Evolutionary conservation across 2,113 vertebrate genomes (phyloP).

Genomic region (Seriola aureovittata): DNA sequence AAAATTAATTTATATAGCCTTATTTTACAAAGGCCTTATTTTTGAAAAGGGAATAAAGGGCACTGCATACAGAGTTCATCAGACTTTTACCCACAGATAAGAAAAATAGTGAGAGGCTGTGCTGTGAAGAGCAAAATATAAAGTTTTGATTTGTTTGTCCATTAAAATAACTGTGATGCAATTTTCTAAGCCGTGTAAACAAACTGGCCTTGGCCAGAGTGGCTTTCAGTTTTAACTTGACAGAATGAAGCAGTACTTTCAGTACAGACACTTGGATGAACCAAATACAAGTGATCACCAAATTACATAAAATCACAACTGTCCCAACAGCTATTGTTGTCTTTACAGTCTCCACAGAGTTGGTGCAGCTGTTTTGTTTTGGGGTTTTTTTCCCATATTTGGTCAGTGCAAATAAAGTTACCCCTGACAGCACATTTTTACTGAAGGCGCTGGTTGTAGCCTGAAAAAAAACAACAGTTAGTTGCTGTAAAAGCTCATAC

Average conservation of each 20-base stretch:
- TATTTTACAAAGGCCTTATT: background rate
- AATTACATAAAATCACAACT: background rate
- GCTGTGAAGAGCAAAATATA: background rate
- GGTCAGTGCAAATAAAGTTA: background rate
- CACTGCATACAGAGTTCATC: background rate
- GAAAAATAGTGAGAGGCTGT: background rate
- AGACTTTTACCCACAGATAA: background rate
- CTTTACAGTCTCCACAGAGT: background rate
- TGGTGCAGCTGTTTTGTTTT: background rate
- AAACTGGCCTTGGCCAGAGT: background rate
- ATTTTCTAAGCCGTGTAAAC: slow-evolving; percentile 3
- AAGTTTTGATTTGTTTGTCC: background rate
- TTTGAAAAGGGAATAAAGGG: background rate
- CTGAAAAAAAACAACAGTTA: background rate
- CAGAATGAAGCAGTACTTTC: slow-evolving; percentile 16
- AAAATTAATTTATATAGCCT: background rate
- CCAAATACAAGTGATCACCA: background rate
- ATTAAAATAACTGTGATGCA: background rate
- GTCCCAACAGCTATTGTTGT: background rate
- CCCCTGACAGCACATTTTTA: background rate
- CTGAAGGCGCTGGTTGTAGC: background rate
- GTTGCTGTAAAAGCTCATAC: background rate
- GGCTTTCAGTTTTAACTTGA: slow-evolving; percentile 17
- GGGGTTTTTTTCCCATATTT: background rate
- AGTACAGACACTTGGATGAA: background rate